Conservation (phyloP, 2,797 vertebrate genomes). For the Melanotaenia trifasciata region DNA sequence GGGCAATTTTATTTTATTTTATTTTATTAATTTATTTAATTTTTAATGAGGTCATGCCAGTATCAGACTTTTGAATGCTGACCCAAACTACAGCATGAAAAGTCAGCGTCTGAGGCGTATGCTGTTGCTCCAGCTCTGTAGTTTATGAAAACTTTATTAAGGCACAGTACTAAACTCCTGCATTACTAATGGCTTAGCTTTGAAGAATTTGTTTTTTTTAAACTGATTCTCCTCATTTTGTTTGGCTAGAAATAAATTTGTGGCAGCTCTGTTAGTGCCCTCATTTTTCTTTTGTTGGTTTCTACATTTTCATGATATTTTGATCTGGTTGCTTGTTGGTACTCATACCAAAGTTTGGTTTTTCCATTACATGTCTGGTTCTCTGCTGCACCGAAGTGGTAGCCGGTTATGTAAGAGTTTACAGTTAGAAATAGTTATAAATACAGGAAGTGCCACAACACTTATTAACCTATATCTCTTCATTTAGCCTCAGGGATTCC, state of each 20-base stretch:
- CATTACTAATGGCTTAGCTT: neutral
- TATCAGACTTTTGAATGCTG: no score
- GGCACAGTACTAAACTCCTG: neutral
- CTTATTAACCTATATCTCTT: constrained; percentile 22
- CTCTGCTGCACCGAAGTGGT: neutral
- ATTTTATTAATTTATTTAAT: no score
- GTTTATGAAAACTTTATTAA: no score
- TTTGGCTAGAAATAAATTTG: neutral
- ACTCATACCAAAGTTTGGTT: neutral
- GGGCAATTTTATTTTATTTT: no score
- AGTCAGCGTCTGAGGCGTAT: no score
- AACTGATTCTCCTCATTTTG: neutral
- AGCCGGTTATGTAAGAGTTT: constrained; percentile 40
- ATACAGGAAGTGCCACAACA: constrained; percentile 20
- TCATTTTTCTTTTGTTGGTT: neutral
- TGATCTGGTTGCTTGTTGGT: neutral
- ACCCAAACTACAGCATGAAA: no score
- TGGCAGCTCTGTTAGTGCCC: neutral
- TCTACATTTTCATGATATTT: constrained; percentile 3
- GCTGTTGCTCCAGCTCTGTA: no score
- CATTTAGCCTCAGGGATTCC: constrained; percentile 16
- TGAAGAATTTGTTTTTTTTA: neutral
- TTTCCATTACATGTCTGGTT: constrained; percentile 43
- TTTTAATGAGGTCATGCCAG: no score
- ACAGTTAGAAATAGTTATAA: constrained; percentile 24